Evolutionary conservation across 2,113 vertebrate species (phyloP).

Genomic region (Pteruthius melanotis): DNA sequence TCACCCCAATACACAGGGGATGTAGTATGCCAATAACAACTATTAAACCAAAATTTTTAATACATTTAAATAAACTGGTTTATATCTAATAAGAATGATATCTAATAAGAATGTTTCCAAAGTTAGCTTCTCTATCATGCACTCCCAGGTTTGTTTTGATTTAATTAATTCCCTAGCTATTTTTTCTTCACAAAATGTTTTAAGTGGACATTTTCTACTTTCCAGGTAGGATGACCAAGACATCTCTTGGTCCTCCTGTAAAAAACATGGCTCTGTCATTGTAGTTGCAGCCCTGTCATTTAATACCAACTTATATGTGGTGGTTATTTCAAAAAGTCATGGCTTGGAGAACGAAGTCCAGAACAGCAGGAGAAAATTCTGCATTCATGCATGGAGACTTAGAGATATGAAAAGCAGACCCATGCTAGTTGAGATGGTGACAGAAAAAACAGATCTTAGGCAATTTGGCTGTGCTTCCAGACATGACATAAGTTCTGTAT

Average conservation of each 20-base stretch:
- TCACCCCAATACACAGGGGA: too few species aligned
- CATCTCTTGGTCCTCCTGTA: neutral
- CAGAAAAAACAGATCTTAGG: neutral
- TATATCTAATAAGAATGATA: neutral
- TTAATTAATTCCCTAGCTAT: neutral
- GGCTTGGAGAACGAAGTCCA: neutral
- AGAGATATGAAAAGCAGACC: conserved; percentile 15
- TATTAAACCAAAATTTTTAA: neutral
- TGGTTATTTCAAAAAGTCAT: neutral
- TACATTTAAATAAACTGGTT: neutral
- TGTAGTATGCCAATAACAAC: neutral
- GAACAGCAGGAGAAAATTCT: neutral
- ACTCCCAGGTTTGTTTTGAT: neutral
- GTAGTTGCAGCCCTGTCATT: neutral
- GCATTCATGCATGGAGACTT: neutral
- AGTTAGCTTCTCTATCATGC: neutral
- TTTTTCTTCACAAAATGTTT: neutral
- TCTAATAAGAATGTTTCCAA: neutral
- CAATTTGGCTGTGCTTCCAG: conserved; percentile 15
- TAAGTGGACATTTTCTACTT: neutral
- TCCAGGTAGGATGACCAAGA: neutral
- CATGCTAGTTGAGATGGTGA: neutral
- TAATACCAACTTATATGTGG: neutral
- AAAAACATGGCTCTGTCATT: neutral
- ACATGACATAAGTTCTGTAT: neutral